Percentiles rank a stretch among this genome's conserved stretches.
These are phyloP conservation scores for Crossaster papposus DNA, from an alignment of 53 echinoderm and acorn worm species.

Conservation along the genomic window DNA sequence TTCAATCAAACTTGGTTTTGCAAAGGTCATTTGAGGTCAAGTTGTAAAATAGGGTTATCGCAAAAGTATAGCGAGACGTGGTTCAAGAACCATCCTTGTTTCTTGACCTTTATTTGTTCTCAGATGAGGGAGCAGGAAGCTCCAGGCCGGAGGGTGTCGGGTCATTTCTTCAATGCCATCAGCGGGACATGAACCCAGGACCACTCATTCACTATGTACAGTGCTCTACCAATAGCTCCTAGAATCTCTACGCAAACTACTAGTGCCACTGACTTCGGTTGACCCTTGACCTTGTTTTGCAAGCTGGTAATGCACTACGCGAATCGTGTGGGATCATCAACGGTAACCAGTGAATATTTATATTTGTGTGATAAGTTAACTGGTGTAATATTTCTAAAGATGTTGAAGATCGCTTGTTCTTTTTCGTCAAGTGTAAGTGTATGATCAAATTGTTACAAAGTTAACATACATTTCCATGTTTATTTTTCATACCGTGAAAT, in stretches of 20 bases:
- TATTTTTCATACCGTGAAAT: constrained; percentile 55
- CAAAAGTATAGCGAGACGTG: no score
- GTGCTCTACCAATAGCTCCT: constrained; percentile 9
- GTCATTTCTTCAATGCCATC: constrained; percentile 91
- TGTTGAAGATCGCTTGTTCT: background rate
- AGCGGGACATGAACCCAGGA: constrained; percentile 66
- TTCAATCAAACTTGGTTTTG: no score
- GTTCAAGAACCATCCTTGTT: background rate
- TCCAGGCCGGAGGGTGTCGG: constrained; percentile 66
- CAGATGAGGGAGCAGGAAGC: constrained; percentile 67
- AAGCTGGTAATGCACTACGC: background rate
- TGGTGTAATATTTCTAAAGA: constrained; percentile 1
- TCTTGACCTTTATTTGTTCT: background rate
- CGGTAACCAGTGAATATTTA: constrained; percentile 1
- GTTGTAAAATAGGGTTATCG: no score
- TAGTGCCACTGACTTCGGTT: background rate
- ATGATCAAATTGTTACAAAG: constrained; percentile 11
- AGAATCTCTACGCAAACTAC: constrained; percentile 7
- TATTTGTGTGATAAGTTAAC: constrained; percentile 8
- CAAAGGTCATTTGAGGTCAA: no score
- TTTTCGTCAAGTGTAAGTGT: background rate
- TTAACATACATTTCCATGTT: constrained; percentile 49
- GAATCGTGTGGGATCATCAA: background rate
- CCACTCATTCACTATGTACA: constrained; percentile 29
- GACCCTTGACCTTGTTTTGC: constrained; percentile 11